Base-by-base conservation (phyloP, 2,888 invertebrate species). In the Tinea semifulvella region DNA sequence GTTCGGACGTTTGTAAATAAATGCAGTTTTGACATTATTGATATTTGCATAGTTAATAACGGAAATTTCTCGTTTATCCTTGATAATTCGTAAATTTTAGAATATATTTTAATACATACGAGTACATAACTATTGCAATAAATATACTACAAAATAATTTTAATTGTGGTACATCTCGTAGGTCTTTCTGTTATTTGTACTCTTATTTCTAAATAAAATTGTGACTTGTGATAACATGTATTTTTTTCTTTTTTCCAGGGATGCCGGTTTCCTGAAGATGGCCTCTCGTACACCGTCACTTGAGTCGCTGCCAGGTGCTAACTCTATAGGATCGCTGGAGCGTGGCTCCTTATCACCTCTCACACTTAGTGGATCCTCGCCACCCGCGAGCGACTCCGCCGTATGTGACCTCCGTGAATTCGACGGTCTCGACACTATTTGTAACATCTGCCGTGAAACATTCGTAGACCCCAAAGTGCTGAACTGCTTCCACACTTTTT, bases 221-320 rank as follows among this genome's bases (percentile, higher is more conserved):
- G n/a, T n/a, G n/a, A n/a, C n/a, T n/a, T n/a, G n/a, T n/a, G n/a
- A n/a, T n/a, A n/a, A n/a, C n/a, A n/a, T n/a, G n/a, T 25, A 25
- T 25, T 25, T 7, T 8, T 25, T 7, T 8, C 25, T 25, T 8
- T 6, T 75, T 88, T 86, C 26, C 86, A 90, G 90, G 89, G 89
- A 90, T 90, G 90, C 89, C 86, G 89, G 89, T 88, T 88, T 88
- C 89, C 84, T 90, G 89, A 92, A 91, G 87, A 93, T 94, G 94
- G 94, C 92, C 87, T 92, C 94, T 83, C 86, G 86, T 79, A 93
- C 94, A 84, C 93, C 93, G 82, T 94, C 94, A 81, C 85, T 94
- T 84, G 94, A 94, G 85, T 94, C 94, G 83, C 85, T 91, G 83
- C 90, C 90, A 71, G 89, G 91, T 87, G 92, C 92, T 82, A 92